These are phyloP conservation scores for Aselliscus stoliczkanus DNA, from an alignment of 2,797 vertebrate genomes.

Conservation along the genomic window DNA sequence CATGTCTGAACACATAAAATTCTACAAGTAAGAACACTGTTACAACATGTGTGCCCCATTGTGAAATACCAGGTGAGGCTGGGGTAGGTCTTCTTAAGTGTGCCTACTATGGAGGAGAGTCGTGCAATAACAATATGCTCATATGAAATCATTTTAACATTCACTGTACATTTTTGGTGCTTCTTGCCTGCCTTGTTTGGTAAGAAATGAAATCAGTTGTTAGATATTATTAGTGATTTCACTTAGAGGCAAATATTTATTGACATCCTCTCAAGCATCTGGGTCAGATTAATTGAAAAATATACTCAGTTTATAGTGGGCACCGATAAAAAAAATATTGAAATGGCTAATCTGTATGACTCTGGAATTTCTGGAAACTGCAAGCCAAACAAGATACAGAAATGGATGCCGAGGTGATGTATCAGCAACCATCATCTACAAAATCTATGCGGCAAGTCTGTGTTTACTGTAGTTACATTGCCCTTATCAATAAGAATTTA, in stretches of 20 bases:
- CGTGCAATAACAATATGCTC: background rate
- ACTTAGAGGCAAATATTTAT: background rate
- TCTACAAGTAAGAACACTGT: conserved; percentile 12
- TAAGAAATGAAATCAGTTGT: background rate
- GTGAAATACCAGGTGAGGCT: conserved; percentile 6
- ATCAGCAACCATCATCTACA: background rate
- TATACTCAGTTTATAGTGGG: background rate
- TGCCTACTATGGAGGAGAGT: background rate
- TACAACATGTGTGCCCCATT: background rate
- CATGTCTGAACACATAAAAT: conserved; percentile 27
- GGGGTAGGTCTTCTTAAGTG: background rate
- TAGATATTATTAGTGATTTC: background rate
- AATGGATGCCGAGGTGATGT: background rate
- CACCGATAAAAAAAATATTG: background rate
- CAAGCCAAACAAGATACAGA: background rate
- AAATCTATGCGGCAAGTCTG: background rate
- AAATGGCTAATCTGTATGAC: background rate
- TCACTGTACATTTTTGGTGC: background rate
- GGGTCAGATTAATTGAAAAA: background rate
- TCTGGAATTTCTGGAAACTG: background rate
- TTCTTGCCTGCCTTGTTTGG: background rate
- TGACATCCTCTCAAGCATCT: background rate
- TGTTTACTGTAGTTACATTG: background rate
- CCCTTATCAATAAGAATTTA: background rate
- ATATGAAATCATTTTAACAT: background rate